Conservation (phyloP, 2,888 invertebrate genomes). For the Zygaena filipendulae region DNA sequence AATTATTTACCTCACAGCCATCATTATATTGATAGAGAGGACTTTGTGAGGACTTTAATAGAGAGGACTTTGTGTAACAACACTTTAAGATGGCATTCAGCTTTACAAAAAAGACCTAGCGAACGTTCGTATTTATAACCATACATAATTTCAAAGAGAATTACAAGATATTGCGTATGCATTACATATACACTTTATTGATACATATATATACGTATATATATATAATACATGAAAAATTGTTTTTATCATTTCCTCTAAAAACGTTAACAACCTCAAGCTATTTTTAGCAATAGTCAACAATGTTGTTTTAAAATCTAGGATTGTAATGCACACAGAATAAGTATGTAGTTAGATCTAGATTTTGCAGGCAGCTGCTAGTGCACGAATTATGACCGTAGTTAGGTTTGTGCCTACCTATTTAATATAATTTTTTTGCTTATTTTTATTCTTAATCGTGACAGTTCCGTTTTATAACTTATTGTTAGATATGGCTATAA, state of each 20-base stretch:
- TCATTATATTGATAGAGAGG: constrained; percentile 69
- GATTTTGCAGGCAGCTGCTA: no score
- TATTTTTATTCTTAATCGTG: no score
- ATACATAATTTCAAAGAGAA: constrained; percentile 20
- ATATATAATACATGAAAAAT: constrained; percentile 63
- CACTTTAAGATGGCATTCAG: constrained; percentile 59
- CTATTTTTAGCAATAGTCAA: constrained; percentile 70
- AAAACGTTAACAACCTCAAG: constrained; percentile 68
- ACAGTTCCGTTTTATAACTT: no score
- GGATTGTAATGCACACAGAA: constrained; percentile 61
- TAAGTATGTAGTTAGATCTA: no score
- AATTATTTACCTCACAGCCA: constrained; percentile 68
- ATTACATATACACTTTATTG: neutral
- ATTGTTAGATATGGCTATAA: no score
- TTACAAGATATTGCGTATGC: constrained; percentile 1
- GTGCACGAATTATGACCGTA: no score
- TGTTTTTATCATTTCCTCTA: constrained; percentile 62
- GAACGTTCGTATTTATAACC: constrained; percentile 55
- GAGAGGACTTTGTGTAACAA: constrained; percentile 61
- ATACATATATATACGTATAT: constrained; percentile 34
- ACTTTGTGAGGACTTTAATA: constrained; percentile 62
- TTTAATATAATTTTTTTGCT: no score
- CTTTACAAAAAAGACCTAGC: constrained; percentile 64
- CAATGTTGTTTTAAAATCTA: constrained; percentile 62
- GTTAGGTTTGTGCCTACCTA: no score